Percentiles rank a stretch among this genome's conserved stretches.
Evolutionary conservation across 2,797 vertebrate genomes (phyloP).

Genomic region (Centroberyx gerrardi): DNA sequence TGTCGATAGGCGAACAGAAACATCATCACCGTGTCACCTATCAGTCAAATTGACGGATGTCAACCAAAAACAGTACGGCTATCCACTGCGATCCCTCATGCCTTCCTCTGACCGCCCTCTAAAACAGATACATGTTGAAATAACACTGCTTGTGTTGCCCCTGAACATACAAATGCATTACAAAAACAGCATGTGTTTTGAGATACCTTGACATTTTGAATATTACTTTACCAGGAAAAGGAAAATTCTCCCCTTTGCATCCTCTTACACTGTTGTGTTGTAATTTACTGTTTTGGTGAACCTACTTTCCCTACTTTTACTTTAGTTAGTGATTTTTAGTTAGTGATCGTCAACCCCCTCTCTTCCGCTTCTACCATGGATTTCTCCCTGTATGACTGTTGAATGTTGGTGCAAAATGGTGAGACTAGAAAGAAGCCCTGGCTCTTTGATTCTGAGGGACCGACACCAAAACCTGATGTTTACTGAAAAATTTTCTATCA

Average conservation of each 20-base stretch:
- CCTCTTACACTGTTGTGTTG: too few species aligned
- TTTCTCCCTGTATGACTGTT: too few species aligned
- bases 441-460: too few species aligned
- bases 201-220: not conserved
- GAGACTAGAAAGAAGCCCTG: too few species aligned
- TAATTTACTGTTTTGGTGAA: too few species aligned
- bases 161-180: not conserved
- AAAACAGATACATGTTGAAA: conserved; percentile 59
- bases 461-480: too few species aligned
- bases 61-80: conserved; percentile 45
- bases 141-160: conserved; percentile 17
- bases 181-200: not conserved
- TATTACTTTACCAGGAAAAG: not conserved
- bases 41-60: conserved; percentile 60
- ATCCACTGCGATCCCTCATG: conserved; percentile 28
- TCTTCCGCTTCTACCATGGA: too few species aligned
- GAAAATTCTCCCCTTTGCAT: not conserved
- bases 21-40: conserved; percentile 71
- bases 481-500: too few species aligned
- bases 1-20: conserved; percentile 81
- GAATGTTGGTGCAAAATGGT: too few species aligned
- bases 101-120: conserved; percentile 49
- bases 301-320: too few species aligned
- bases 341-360: too few species aligned
- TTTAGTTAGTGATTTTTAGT: too few species aligned